Conservation (phyloP, 2,113 vertebrate species). For the Syrrhaptes paradoxus region DNA sequence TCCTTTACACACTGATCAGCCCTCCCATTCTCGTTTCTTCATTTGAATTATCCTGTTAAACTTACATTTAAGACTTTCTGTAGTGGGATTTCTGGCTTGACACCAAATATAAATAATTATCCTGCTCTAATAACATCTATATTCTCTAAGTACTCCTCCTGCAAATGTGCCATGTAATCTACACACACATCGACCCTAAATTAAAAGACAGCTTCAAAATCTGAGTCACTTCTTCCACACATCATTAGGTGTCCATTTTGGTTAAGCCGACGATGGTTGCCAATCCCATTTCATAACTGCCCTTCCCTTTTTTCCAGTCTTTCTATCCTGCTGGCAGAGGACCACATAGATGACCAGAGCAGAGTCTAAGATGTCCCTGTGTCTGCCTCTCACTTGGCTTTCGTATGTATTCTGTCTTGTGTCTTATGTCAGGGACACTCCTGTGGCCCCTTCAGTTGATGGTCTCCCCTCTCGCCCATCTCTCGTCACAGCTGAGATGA, state of each 20-base stretch:
- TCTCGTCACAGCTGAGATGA: background rate
- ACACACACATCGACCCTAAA: background rate
- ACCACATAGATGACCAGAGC: background rate
- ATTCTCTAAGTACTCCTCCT: background rate
- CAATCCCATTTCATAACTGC: background rate
- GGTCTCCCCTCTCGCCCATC: background rate
- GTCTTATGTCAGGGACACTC: background rate
- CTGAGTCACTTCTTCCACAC: slow-evolving; percentile 4
- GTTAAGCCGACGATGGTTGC: background rate
- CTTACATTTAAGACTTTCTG: background rate
- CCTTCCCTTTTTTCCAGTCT: background rate
- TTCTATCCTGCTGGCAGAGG: background rate
- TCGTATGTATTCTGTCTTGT: background rate
- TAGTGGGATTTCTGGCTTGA: background rate
- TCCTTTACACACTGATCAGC: background rate
- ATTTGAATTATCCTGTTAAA: background rate
- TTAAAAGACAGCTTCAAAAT: slow-evolving; percentile 38
- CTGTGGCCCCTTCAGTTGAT: background rate
- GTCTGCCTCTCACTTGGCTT: background rate
- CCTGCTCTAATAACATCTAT: background rate
- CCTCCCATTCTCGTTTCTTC: background rate
- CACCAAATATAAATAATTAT: background rate
- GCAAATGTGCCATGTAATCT: slow-evolving; percentile 5
- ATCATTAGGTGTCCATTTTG: background rate
- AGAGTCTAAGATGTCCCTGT: background rate